Evolutionary conservation across 2,113 vertebrate species (phyloP).

Genomic region (Gnathonemus longibarbis): DNA sequence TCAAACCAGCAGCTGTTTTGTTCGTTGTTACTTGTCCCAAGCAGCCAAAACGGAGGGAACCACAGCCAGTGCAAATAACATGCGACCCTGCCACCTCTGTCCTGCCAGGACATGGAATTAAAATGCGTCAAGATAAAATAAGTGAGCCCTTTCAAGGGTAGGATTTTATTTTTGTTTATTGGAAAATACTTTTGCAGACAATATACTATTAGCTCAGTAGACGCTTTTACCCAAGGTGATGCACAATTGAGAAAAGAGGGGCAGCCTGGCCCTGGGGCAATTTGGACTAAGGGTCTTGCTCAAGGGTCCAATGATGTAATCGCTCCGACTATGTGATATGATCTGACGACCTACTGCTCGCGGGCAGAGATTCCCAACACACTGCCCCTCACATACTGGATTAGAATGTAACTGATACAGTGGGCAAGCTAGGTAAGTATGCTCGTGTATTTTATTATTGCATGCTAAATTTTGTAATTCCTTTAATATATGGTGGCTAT

Average conservation of each 20-base stretch:
- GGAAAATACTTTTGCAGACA: background rate
- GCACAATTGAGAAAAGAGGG: background rate
- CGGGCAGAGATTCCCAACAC: background rate
- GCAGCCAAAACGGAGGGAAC: background rate
- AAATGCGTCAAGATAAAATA: background rate
- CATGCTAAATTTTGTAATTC: background rate
- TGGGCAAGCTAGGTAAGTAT: background rate
- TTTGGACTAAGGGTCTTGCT: background rate
- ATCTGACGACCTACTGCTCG: background rate
- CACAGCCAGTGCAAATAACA: background rate
- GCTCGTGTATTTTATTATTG: background rate
- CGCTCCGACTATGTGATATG: background rate
- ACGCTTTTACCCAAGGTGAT: background rate
- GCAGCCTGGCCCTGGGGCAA: background rate
- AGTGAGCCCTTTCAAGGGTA: background rate
- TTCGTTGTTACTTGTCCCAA: background rate
- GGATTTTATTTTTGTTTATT: slow-evolving; percentile 6
- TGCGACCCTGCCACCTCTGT: background rate
- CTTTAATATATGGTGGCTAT: background rate
- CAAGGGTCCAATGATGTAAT: background rate
- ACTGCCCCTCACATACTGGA: background rate
- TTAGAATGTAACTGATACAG: background rate
- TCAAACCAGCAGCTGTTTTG: slow-evolving; percentile 12
- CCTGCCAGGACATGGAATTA: background rate
- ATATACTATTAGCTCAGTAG: background rate